phyloP scores from a whole-genome alignment of 1,140 invertebrate species.

The Mesaphorura yosii region DNA sequence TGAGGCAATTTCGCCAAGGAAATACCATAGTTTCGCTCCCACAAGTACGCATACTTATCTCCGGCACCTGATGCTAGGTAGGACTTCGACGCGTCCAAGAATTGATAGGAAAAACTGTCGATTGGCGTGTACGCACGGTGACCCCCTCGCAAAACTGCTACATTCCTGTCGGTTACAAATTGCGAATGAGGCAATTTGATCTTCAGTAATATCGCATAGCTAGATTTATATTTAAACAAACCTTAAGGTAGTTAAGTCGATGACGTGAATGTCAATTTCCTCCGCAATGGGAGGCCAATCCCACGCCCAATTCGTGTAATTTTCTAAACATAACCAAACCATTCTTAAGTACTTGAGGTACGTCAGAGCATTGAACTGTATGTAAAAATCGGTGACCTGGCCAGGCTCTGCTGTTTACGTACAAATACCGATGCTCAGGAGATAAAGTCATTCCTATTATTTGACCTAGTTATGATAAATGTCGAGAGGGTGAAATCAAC shows the following conservation, averaged over 20 bases:
- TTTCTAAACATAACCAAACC: no score
- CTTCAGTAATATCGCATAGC: no score
- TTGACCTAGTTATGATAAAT: no score
- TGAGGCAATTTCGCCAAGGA: conserved; percentile 66
- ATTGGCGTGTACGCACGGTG: conserved; percentile 77
- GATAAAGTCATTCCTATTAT: conserved; percentile 81
- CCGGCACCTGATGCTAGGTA: conserved; percentile 82
- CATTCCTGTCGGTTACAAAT: no score
- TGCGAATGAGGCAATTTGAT: no score
- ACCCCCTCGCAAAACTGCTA: conserved; percentile 70
- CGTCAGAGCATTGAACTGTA: no score
- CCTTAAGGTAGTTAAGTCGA: conserved; percentile 65
- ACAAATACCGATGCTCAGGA: conserved; percentile 64
- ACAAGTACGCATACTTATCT: conserved; percentile 66
- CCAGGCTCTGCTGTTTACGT: conserved; percentile 78
- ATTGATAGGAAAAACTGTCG: conserved; percentile 81
- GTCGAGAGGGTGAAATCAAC: no score
- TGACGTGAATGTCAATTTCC: conserved; percentile 82
- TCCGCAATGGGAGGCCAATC: conserved; percentile 79
- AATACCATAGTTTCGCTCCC: conserved; percentile 57
- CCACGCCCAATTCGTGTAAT: no score
- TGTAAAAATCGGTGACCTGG: no score
- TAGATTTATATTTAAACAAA: no score
- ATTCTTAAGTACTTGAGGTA: no score
- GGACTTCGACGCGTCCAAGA: conserved; percentile 70